Conservation (phyloP, 2,888 invertebrate species). For the Glyphotaelius pellucidus region DNA sequence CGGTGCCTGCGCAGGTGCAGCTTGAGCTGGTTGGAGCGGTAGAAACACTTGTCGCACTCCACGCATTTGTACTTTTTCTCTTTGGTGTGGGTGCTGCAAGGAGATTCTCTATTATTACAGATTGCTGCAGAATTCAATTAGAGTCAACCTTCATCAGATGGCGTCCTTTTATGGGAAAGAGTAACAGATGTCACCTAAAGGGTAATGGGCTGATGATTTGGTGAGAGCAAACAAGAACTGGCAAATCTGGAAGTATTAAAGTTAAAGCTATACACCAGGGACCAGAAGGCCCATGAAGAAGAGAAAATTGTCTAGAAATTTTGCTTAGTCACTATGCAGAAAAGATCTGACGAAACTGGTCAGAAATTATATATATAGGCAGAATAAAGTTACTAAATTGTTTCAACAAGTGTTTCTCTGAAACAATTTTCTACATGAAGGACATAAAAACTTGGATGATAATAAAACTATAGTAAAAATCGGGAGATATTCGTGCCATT, state of each 20-base stretch:
- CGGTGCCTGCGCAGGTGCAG: constrained; percentile 71
- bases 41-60: constrained; percentile 72
- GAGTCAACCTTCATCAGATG: not conserved
- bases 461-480: too few species aligned
- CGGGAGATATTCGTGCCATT: too few species aligned
- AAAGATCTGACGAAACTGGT: not conserved
- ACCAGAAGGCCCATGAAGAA: not conserved
- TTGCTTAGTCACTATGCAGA: not conserved
- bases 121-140: not conserved
- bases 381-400: not conserved
- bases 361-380: not conserved
- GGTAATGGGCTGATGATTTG: not conserved
- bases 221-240: not conserved
- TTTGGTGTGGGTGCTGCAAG: constrained; percentile 72
- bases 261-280: too few species aligned
- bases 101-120: not conserved
- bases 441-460: too few species aligned
- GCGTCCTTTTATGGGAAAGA: not conserved
- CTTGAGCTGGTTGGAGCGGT: constrained; percentile 69
- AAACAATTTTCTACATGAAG: too few species aligned
- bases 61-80: constrained; percentile 72
- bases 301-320: not conserved
- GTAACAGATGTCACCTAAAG: not conserved
- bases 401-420: not conserved
- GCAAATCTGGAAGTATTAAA: not conserved